A percentile compares a stretch with the other conserved stretches of the same genome.
These are phyloP conservation scores for Lordiphosa mommai DNA, from an alignment of 1,140 invertebrate species.

Conservation along the genomic window DNA sequence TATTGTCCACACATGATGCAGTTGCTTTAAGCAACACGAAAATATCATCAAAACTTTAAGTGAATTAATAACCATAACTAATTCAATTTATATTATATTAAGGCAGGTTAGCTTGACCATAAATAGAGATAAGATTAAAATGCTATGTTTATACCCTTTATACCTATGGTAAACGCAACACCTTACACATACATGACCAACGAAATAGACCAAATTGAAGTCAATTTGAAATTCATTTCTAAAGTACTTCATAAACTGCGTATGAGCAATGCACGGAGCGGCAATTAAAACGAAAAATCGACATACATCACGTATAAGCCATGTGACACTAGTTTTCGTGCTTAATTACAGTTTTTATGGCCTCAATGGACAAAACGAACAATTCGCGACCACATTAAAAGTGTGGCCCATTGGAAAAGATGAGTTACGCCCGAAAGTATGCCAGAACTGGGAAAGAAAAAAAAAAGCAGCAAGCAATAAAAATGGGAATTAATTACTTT, in stretches of 20 bases:
- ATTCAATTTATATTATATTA: conserved; percentile 15
- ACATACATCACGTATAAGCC: conserved; percentile 58
- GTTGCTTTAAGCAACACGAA: conserved; percentile 5
- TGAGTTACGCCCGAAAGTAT: conserved; percentile 40
- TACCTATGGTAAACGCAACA: too few relatives aligned
- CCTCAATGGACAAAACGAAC: conserved; percentile 31
- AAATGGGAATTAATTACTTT: conserved; percentile 68
- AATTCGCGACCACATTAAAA: conserved; percentile 42
- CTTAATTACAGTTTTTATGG: conserved; percentile 70
- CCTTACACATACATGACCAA: too few relatives aligned
- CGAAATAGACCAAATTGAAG: background rate
- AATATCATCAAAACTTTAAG: conserved; percentile 29
- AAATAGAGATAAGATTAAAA: too few relatives aligned
- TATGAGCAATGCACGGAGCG: conserved; percentile 40
- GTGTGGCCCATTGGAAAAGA: conserved; percentile 14
- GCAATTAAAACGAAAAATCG: conserved; percentile 48
- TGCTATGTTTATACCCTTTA: too few relatives aligned
- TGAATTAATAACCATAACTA: conserved; percentile 40
- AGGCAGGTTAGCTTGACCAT: background rate
- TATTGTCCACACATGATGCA: conserved; percentile 5
- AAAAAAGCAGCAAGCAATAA: conserved; percentile 54
- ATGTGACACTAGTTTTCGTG: conserved; percentile 73
- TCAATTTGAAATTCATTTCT: background rate
- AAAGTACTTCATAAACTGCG: conserved; percentile 23
- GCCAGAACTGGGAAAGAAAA: conserved; percentile 4